phyloP scores from a whole-genome alignment of 2,797 vertebrate species.

The Malacoctenus gilli region DNA sequence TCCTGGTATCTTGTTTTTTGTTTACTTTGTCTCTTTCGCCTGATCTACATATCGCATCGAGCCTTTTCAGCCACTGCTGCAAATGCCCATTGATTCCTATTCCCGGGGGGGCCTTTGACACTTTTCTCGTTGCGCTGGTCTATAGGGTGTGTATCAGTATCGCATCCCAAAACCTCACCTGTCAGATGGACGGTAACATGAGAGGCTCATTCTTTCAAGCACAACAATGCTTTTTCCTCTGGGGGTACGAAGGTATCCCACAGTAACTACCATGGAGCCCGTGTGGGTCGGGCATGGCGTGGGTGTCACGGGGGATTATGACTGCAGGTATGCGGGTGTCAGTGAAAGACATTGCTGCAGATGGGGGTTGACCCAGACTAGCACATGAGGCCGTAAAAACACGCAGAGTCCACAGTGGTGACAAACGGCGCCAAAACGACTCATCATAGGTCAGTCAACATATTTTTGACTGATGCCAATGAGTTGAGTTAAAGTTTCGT shows the following conservation, averaged over 20 bases:
- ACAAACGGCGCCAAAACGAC: constrained; percentile 5
- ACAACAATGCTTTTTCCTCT: constrained; percentile 54
- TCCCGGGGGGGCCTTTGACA: constrained; percentile 24
- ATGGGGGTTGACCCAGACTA: constrained; percentile 4
- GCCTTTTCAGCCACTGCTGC: constrained; percentile 2
- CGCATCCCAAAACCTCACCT: constrained; percentile 49
- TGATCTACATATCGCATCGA: constrained; percentile 23
- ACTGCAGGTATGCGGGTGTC: constrained; percentile 27
- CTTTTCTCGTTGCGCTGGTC: constrained; percentile 50
- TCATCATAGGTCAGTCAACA: background rate
- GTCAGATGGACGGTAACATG: constrained; percentile 62
- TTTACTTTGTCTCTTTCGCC: background rate
- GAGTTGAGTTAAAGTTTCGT: too few species aligned
- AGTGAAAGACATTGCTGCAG: constrained; percentile 3
- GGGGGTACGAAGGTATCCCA: constrained; percentile 26
- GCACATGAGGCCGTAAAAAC: too few species aligned
- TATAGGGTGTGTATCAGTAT: constrained; percentile 52
- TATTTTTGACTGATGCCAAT: too few species aligned
- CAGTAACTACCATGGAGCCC: constrained; percentile 14
- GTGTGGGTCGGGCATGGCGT: constrained; percentile 18
- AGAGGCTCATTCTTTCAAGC: constrained; percentile 55
- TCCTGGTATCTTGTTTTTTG: constrained; percentile 6
- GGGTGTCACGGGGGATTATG: constrained; percentile 22
- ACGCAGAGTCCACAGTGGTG: too few species aligned
- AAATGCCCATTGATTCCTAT: constrained; percentile 32